Evolutionary conservation across 2,888 invertebrate species (phyloP).

Genomic region (Drosophila monieri): DNA sequence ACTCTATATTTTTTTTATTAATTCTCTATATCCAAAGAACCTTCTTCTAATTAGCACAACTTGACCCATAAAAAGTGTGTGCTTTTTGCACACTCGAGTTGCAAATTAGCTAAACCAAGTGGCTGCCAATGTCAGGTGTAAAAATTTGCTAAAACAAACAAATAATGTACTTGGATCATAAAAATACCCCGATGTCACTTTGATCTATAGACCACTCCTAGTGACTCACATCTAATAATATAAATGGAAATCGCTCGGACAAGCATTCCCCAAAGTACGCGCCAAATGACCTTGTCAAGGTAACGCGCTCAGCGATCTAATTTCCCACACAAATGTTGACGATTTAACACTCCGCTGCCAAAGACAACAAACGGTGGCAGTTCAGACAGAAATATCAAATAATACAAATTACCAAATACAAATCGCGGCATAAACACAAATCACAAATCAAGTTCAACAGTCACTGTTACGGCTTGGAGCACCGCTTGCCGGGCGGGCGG

Average conservation of each 20-base stretch:
- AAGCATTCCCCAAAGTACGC: conserved; percentile 28
- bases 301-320: conserved; percentile 29
- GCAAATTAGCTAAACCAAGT: conserved; percentile 25
- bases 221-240: conserved; percentile 21
- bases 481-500: conserved; percentile 30
- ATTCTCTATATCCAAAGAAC: conserved; percentile 1
- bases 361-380: conserved; percentile 38
- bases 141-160: conserved; percentile 33
- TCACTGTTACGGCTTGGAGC: conserved; percentile 37
- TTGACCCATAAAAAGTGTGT: conserved; percentile 9
- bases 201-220: conserved; percentile 28
- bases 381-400: conserved; percentile 25
- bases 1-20: not conserved
- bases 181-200: conserved; percentile 2
- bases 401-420: conserved; percentile 25
- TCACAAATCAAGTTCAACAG: conserved; percentile 51
- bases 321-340: conserved; percentile 24
- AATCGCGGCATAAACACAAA: conserved; percentile 25
- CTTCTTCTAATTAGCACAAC: conserved; percentile 19
- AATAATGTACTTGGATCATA: conserved; percentile 14
- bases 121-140: conserved; percentile 28
- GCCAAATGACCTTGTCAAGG: conserved; percentile 63
- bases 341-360: conserved; percentile 31
- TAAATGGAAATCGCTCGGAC: conserved; percentile 32
- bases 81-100: conserved; percentile 9